phyloP scores from a whole-genome alignment of 2,113 vertebrate species.

The Phodopus roborovskii region DNA sequence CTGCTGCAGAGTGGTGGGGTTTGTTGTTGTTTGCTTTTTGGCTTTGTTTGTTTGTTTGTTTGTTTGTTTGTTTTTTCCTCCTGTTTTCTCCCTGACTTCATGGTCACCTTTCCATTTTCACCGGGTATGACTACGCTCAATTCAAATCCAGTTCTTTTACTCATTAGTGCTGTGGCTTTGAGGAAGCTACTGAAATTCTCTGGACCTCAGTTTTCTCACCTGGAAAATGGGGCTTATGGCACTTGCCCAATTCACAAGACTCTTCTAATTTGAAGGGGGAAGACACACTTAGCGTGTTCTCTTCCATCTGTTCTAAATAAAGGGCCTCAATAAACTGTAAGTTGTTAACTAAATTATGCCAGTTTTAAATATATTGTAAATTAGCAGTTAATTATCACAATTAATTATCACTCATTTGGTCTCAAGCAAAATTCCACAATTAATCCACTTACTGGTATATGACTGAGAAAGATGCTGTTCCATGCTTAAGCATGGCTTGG shows the following conservation, averaged over 20 bases:
- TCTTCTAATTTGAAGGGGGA: neutral
- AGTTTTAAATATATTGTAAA: neutral
- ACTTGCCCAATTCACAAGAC: neutral
- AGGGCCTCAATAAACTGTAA: neutral
- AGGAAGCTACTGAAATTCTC: slow-evolving; percentile 1
- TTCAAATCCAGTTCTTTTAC: neutral
- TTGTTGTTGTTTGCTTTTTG: neutral
- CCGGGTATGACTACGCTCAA: neutral
- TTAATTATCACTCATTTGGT: neutral
- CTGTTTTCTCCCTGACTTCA: neutral
- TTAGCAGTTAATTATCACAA: neutral
- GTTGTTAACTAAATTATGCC: neutral
- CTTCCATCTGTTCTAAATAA: neutral
- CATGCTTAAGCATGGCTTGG: neutral
- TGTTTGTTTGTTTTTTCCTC: neutral
- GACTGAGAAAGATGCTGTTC: neutral
- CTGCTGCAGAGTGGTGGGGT: neutral
- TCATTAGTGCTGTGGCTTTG: neutral
- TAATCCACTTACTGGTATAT: neutral
- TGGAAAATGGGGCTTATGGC: neutral
- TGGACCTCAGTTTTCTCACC: neutral
- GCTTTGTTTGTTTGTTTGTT: neutral
- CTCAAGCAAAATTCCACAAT: neutral
- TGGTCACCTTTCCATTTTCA: neutral
- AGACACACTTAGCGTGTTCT: neutral